phyloP scores from a whole-genome alignment of 2,113 vertebrate species.

The Podarcis cretensis region DNA sequence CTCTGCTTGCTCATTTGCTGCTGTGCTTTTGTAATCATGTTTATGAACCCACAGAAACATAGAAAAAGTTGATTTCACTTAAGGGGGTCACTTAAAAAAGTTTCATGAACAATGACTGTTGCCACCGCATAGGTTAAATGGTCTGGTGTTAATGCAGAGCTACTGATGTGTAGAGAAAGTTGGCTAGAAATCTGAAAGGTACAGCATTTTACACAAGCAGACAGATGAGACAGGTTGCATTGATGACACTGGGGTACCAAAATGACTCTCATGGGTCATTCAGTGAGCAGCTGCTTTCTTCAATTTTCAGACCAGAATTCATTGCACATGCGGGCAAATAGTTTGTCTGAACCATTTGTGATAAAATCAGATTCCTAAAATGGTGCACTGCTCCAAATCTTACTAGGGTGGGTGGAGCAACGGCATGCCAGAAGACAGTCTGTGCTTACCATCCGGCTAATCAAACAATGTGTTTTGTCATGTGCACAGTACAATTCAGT shows the following conservation, averaged over 20 bases:
- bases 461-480: too few species aligned
- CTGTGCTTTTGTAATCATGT: rapidly evolving
- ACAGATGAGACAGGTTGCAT: background rate
- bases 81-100: background rate
- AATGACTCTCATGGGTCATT: background rate
- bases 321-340: too few species aligned
- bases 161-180: background rate
- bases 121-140: background rate
- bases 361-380: too few species aligned
- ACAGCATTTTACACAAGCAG: background rate
- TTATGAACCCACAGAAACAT: constrained; percentile 13
- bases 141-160: background rate
- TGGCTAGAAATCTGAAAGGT: background rate
- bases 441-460: too few species aligned
- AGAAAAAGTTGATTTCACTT: constrained; percentile 40
- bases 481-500: too few species aligned
- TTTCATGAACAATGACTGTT: background rate
- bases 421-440: too few species aligned
- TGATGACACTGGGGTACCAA: background rate
- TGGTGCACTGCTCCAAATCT: too few species aligned
- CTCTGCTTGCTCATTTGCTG: background rate
- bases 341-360: too few species aligned
- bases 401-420: too few species aligned
- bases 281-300: background rate
- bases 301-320: background rate